Conservation (phyloP, 2,888 invertebrate species). For the Leptopilina myrica region DNA sequence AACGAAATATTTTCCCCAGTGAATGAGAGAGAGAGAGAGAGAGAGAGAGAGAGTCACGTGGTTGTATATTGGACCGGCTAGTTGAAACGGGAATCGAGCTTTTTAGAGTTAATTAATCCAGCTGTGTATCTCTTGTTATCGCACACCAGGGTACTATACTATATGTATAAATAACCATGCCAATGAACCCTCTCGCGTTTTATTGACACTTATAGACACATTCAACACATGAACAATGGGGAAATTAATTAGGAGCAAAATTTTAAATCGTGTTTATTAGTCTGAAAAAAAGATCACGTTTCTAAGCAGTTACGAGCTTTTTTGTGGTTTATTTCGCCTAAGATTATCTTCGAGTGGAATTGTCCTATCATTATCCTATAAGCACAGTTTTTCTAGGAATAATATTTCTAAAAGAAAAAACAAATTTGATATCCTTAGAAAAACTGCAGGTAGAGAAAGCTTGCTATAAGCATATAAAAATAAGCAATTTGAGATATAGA, state of each 20-base stretch:
- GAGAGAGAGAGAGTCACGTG: constrained; percentile 12
- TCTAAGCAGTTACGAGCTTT: no score
- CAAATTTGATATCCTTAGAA: no score
- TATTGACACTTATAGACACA: constrained; percentile 37
- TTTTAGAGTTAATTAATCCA: constrained; percentile 61
- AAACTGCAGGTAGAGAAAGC: no score
- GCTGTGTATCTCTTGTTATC: constrained; percentile 61
- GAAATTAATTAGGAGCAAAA: not conserved
- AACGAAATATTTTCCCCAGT: constrained; percentile 10
- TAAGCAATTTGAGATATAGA: no score
- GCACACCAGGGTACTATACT: constrained; percentile 55
- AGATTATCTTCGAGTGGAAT: no score
- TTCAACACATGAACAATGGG: not conserved
- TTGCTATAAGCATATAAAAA: no score
- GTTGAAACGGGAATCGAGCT: constrained; percentile 51
- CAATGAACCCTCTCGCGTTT: constrained; percentile 44
- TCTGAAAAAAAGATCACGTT: no score
- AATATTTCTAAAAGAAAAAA: no score
- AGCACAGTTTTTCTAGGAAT: no score
- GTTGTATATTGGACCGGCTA: constrained; percentile 46
- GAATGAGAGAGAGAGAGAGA: constrained; percentile 9
- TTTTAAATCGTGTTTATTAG: not conserved
- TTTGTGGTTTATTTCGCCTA: no score
- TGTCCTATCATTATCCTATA: no score
- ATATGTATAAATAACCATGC: constrained; percentile 61